Evolutionary conservation across 2,113 vertebrate species (phyloP), one percentile per base, ranked within the genome.

Genomic region (Eulemur rufifrons): DNA sequence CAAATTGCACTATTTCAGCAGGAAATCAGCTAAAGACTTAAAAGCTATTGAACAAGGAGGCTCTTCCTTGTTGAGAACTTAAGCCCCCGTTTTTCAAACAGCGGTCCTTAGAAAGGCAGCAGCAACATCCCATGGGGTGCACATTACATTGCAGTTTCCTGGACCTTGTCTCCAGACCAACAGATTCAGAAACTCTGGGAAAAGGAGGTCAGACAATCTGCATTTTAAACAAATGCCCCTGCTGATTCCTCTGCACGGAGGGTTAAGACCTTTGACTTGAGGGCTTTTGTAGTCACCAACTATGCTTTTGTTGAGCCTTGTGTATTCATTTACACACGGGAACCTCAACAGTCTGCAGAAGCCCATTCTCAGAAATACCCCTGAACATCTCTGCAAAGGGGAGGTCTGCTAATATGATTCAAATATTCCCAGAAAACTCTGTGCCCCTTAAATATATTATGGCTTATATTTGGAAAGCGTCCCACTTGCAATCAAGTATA

Each of bases 1-100:
- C 85, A 88, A 90, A 97, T 80, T 88, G 95, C 50, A 96, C 89
- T 27, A 29, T 94, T 96, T 93, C 95, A 87, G 95, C 93, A 92
- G 89, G 93, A 97, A 95, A 64, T 87, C 89, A 29, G 86, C 74
- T 73, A 95, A 93, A 77, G 86, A 86, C 91, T 89, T 94, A 76
- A 96, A 94, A 93, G 93, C 50, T 37, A 89, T 61, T 45, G 54
- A 77, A 59, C 37, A 59, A 61, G 59, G 59, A 59, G 68, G 50
- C 56, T 91, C 73, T 74, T 96, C 42, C 78, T 71, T 56, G 68
- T 88, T 61, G 66, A 95, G 89, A 77, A 86, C 80, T 56, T 73
- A 85, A 78, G 63, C 17, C 71, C 84, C 71, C 86, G 63, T 39
- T 92, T 96, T 96, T 89, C 66, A 88, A 45, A 87, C 54, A 66